Conservation (phyloP, 2,113 vertebrate genomes). For the Maccullochella peelii region DNA sequence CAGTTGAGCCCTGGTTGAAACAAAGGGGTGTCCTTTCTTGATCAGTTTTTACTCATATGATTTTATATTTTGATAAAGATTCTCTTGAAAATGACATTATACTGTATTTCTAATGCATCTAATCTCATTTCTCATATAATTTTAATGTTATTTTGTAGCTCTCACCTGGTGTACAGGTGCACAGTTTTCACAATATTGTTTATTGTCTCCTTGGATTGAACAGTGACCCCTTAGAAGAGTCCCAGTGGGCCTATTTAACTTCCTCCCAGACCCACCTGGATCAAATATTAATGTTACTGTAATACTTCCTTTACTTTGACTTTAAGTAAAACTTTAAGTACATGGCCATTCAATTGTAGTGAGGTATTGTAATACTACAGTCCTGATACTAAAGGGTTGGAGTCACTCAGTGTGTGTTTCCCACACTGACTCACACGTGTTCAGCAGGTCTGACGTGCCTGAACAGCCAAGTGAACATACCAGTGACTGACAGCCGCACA, state of each 20-base stretch:
- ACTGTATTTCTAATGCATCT: too few species aligned
- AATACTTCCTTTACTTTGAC: not conserved
- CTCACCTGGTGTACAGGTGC: not conserved
- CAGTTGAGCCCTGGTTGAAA: not conserved
- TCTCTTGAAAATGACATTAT: not conserved
- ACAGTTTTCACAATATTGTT: too few species aligned
- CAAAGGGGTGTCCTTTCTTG: not conserved
- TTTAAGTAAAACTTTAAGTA: too few species aligned
- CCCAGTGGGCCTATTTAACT: too few species aligned
- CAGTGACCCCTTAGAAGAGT: too few species aligned
- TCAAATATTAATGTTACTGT: not conserved
- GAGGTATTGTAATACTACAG: not conserved
- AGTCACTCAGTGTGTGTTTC: slow-evolving; percentile 16
- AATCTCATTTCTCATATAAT: not conserved
- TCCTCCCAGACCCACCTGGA: not conserved
- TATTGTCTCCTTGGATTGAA: too few species aligned
- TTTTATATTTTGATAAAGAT: not conserved
- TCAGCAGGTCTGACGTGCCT: slow-evolving; percentile 18
- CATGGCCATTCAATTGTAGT: too few species aligned
- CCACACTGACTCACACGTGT: slow-evolving; percentile 39
- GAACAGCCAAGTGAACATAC: slow-evolving; percentile 42
- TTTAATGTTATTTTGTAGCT: not conserved
- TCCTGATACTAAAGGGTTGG: not conserved
- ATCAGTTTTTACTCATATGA: not conserved
- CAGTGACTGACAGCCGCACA: slow-evolving; percentile 46